phyloP scores from a whole-genome alignment of 2,888 invertebrate species.

The Abscondita cerata region DNA sequence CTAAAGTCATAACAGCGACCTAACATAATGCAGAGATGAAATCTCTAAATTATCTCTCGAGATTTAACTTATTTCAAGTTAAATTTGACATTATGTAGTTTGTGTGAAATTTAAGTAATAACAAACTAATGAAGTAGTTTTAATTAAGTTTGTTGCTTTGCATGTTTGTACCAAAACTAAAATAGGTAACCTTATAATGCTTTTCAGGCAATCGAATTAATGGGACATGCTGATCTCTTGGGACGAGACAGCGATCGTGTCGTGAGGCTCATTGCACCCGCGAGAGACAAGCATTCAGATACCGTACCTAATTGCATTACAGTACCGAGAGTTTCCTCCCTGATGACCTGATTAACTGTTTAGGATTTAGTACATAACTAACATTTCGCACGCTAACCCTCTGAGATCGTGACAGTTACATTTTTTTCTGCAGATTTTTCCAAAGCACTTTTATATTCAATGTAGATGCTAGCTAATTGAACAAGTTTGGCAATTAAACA shows the following conservation, averaged over 20 bases:
- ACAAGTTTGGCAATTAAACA: too few relatives aligned
- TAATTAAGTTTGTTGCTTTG: neutral
- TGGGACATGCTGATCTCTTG: slow-evolving; percentile 40
- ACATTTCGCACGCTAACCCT: slow-evolving; percentile 31
- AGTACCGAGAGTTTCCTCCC: slow-evolving; percentile 47
- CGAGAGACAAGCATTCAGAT: slow-evolving; percentile 43
- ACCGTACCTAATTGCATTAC: slow-evolving; percentile 48
- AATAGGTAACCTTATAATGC: slow-evolving; percentile 2
- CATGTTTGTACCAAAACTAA: neutral
- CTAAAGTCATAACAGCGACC: too few relatives aligned
- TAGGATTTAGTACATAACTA: slow-evolving; percentile 28
- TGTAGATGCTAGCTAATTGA: too few relatives aligned
- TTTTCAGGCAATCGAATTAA: slow-evolving; percentile 45
- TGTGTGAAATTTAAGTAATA: too few relatives aligned
- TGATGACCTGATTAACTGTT: slow-evolving; percentile 38
- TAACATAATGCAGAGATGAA: too few relatives aligned
- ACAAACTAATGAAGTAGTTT: too few relatives aligned
- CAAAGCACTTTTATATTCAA: too few relatives aligned
- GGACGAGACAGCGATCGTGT: slow-evolving; percentile 40
- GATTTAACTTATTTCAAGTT: too few relatives aligned
- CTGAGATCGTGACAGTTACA: slow-evolving; percentile 12
- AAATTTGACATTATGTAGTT: too few relatives aligned
- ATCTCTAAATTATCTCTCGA: too few relatives aligned
- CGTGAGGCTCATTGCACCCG: slow-evolving; percentile 44
- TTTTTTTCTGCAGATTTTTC: slow-evolving; percentile 15